Percentiles rank a stretch among this genome's conserved stretches.
Conservation (phyloP, 2,888 invertebrate genomes). For the Cantharis lateralis region DNA sequence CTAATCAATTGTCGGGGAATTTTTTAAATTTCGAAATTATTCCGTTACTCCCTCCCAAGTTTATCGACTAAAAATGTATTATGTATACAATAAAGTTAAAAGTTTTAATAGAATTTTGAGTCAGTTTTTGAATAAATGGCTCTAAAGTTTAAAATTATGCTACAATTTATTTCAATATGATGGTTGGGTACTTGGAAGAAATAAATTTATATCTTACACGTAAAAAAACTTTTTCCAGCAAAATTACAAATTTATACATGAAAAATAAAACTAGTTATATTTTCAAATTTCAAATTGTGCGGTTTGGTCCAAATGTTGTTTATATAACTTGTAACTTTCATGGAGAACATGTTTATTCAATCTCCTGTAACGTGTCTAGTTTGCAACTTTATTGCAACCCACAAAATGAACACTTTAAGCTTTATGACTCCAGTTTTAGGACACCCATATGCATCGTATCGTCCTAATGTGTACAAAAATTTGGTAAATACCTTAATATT, state of each 20-base stretch:
- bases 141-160: slow-evolving; percentile 24
- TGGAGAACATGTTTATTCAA: slow-evolving; percentile 29
- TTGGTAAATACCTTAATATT: background rate
- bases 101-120: slow-evolving; percentile 27
- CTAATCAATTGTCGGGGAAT: background rate
- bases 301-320: slow-evolving; percentile 10
- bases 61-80: background rate
- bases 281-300: slow-evolving; percentile 17
- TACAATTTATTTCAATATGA: slow-evolving; percentile 17
- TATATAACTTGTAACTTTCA: slow-evolving; percentile 21
- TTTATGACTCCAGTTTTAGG: slow-evolving; percentile 14
- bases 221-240: slow-evolving; percentile 13
- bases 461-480: background rate
- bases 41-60: background rate
- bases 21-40: background rate
- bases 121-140: slow-evolving; percentile 20
- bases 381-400: slow-evolving; percentile 24
- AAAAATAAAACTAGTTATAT: slow-evolving; percentile 8
- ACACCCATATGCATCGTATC: slow-evolving; percentile 4
- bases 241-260: slow-evolving; percentile 20
- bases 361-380: slow-evolving; percentile 22
- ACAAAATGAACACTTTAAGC: slow-evolving; percentile 25
- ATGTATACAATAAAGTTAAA: slow-evolving; percentile 27
- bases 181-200: background rate
- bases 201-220: slow-evolving; percentile 13